Conservation (phyloP, 1,140 invertebrate species). For the Caerostris darwini region DNA sequence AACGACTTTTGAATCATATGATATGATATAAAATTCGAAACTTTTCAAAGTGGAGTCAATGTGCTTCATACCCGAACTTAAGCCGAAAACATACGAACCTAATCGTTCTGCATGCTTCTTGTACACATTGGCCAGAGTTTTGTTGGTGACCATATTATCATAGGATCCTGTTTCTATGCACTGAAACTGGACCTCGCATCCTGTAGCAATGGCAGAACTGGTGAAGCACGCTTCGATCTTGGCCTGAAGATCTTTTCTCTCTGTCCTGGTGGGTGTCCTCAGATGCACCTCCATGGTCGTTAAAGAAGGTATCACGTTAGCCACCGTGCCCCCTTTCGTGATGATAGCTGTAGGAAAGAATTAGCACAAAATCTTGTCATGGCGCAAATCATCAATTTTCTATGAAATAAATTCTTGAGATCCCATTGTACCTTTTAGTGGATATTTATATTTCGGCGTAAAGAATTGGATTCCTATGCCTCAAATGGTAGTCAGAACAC, state of each 20-base stretch:
- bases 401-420: no score
- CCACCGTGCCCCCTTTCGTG: constrained; percentile 81
- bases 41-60: no score
- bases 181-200: constrained; percentile 78
- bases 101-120: constrained; percentile 77
- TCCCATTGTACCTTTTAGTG: no score
- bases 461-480: no score
- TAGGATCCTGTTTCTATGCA: constrained; percentile 28
- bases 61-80: no score
- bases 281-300: constrained; percentile 80
- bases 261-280: constrained; percentile 80
- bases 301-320: constrained; percentile 82
- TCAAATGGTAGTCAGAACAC: no score
- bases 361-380: neutral
- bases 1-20: no score
- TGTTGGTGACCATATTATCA: constrained; percentile 79
- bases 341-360: constrained; percentile 75
- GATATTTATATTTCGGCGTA: no score
- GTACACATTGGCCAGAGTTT: constrained; percentile 78
- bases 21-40: no score
- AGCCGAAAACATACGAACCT: constrained; percentile 25
- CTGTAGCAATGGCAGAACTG: constrained; percentile 81
- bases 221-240: constrained; percentile 80
- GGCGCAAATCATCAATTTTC: no score
- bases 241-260: constrained; percentile 79